Percentiles rank a stretch among this genome's conserved stretches.
Conservation (phyloP, 2,888 invertebrate genomes). For the Deroplatys truncata region DNA sequence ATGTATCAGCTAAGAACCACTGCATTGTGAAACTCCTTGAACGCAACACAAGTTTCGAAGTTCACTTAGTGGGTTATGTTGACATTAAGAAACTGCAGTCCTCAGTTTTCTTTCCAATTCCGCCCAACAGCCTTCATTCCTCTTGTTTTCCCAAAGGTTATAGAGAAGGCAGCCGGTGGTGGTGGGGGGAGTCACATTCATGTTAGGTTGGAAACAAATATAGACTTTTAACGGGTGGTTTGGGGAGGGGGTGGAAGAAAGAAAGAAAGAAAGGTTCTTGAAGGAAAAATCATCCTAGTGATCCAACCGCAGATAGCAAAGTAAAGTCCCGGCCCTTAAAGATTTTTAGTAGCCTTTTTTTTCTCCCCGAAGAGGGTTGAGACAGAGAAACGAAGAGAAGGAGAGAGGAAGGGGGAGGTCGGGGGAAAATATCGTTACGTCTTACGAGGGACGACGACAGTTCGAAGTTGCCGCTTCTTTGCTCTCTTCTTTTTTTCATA, state of each 20-base stretch:
- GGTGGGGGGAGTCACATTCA: neutral
- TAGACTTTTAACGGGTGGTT: neutral
- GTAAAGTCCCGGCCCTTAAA: neutral
- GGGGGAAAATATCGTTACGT: slow-evolving; percentile 2
- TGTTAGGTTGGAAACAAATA: slow-evolving; percentile 8
- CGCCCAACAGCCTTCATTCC: neutral
- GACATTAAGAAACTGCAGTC: neutral
- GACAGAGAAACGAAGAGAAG: neutral
- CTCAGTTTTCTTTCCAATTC: neutral
- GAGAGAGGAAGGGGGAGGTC: neutral
- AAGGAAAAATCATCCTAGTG: slow-evolving; percentile 2
- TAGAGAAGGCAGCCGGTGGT: neutral
- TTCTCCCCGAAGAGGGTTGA: neutral
- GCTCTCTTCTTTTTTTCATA: neutral
- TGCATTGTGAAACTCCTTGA: neutral
- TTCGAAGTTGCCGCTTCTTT: neutral
- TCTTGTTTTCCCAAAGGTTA: neutral
- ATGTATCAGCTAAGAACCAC: neutral
- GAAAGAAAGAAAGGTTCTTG: neutral
- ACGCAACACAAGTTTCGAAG: neutral
- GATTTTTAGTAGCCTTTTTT: slow-evolving; percentile 11
- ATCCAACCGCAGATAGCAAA: slow-evolving; percentile 14
- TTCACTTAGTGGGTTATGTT: neutral
- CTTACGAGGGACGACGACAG: neutral
- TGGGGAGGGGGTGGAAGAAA: neutral